Percentiles rank a stretch among this genome's conserved stretches.
Evolutionary conservation across 1,140 invertebrate genomes (phyloP).

Genomic region (Idris sp.): DNA sequence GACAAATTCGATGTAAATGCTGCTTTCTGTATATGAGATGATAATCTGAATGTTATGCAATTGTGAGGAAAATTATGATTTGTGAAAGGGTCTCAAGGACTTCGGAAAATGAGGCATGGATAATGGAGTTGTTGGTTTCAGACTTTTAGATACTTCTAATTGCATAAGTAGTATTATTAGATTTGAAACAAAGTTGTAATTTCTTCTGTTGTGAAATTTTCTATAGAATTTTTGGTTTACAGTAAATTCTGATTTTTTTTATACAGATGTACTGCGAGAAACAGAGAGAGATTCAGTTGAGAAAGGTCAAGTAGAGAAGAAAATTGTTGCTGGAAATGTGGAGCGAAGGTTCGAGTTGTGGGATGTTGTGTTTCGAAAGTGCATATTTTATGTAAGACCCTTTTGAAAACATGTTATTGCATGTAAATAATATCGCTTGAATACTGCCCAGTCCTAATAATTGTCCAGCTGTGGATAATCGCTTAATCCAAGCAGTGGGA

Average conservation of each 20-base stretch:
- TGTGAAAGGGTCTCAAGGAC: constrained; percentile 15
- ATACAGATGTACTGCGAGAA: no score
- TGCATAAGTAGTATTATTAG: constrained; percentile 4
- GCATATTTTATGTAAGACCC: constrained; percentile 29
- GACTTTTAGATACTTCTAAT: not conserved
- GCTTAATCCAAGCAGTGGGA: constrained; percentile 48
- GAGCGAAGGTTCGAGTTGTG: constrained; percentile 9
- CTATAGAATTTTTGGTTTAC: no score
- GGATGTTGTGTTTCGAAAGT: constrained; percentile 37
- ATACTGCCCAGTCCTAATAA: constrained; percentile 35
- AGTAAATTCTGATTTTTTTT: no score
- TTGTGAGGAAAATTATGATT: constrained; percentile 11
- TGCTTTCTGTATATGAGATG: constrained; percentile 16
- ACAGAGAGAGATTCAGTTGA: no score
- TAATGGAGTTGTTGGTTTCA: not conserved
- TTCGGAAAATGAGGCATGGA: not conserved
- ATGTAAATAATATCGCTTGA: constrained; percentile 49
- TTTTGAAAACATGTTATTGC: constrained; percentile 43
- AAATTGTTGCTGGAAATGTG: constrained; percentile 8
- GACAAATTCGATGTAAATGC: constrained; percentile 28
- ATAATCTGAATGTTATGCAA: constrained; percentile 28
- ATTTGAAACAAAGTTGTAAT: no score
- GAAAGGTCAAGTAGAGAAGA: not conserved
- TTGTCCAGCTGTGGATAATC: constrained; percentile 53
- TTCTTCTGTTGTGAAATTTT: no score